Conservation (phyloP, 2,113 vertebrate species). For the Lathamus discolor region DNA sequence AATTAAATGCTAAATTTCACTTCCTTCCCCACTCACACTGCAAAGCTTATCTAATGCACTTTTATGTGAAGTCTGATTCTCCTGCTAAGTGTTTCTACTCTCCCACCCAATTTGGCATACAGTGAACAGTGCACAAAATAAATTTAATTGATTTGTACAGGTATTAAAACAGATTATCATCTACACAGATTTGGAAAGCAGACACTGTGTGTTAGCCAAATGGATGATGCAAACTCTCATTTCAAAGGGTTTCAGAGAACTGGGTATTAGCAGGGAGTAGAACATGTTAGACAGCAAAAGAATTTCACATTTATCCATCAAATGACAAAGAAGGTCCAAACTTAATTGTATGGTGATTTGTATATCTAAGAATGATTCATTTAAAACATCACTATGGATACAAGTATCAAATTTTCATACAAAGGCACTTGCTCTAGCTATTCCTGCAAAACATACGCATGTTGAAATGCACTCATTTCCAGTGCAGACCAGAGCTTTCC, state of each 20-base stretch:
- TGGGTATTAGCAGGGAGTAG: background rate
- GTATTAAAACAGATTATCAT: conserved; percentile 48
- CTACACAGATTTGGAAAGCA: conserved; percentile 16
- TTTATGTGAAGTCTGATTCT: conserved; percentile 2
- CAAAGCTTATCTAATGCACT: background rate
- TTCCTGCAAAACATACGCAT: background rate
- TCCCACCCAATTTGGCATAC: conserved; percentile 10
- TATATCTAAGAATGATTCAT: background rate
- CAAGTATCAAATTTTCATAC: background rate
- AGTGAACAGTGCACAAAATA: conserved; percentile 30
- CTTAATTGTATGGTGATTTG: background rate
- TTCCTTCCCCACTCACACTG: background rate
- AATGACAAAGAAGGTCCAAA: background rate
- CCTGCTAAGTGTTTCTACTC: background rate
- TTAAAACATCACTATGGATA: background rate
- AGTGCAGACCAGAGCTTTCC: background rate
- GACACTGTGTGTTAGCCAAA: background rate
- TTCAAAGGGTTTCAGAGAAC: conserved; percentile 28
- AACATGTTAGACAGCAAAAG: background rate
- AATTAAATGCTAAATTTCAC: background rate
- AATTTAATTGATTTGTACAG: conserved; percentile 45
- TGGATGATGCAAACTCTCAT: background rate
- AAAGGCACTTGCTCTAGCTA: background rate
- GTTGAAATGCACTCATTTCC: background rate
- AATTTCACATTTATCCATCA: conserved; percentile 13